These are phyloP conservation scores for Arizona elegans DNA, from an alignment of 2,113 vertebrate species.

Conservation along the genomic window DNA sequence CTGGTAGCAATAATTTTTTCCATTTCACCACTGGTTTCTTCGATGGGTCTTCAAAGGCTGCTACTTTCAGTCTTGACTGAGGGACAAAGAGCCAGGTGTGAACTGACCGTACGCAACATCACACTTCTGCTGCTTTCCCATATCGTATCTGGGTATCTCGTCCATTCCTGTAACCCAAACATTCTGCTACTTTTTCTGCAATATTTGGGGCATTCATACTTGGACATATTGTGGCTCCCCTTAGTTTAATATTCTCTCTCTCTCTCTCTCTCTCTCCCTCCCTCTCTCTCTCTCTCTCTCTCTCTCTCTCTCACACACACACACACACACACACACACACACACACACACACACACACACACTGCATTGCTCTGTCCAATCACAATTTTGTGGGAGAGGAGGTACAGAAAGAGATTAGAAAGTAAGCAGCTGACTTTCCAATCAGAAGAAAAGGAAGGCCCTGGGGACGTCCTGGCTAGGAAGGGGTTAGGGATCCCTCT, in stretches of 20 bases:
- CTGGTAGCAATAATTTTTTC: too few species aligned
- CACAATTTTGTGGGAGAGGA: not conserved
- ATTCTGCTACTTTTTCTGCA: not conserved
- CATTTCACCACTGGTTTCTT: not conserved
- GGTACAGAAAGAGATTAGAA: fast-evolving
- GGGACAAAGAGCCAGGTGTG: not conserved
- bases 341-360: not conserved
- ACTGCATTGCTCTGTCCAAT: not conserved
- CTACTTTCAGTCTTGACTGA: not conserved
- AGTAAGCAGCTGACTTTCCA: not conserved
- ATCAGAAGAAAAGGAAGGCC: conserved; percentile 10
- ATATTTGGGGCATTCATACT: too few species aligned
- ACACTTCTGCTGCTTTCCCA: not conserved
- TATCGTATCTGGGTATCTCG: not conserved
- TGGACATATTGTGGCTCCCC: not conserved
- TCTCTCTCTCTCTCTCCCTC: not conserved
- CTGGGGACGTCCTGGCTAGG: not conserved
- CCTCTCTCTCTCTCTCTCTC: too few species aligned
- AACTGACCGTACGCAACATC: not conserved
- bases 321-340: not conserved
- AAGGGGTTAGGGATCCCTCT: too few species aligned
- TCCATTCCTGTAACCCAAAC: too few species aligned
- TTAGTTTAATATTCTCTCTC: not conserved
- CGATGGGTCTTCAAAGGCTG: not conserved
- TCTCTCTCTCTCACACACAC: too few species aligned